Conservation (phyloP, 2,888 invertebrate genomes). For the Pyrrhosoma nymphula region DNA sequence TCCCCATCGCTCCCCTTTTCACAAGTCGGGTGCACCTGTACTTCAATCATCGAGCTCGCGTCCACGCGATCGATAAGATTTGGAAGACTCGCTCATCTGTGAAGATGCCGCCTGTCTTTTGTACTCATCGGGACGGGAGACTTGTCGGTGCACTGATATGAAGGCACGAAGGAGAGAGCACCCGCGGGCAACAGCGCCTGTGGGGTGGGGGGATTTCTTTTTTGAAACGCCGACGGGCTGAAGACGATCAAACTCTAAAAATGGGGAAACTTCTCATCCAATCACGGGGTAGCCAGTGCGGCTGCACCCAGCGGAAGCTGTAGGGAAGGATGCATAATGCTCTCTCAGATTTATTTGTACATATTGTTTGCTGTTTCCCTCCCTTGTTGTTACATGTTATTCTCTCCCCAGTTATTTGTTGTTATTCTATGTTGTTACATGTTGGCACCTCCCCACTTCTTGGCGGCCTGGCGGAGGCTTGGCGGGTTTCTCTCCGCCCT, state of each 20-base stretch:
- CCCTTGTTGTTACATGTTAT: too few relatives aligned
- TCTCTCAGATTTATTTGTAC: too few relatives aligned
- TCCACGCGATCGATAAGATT: background rate
- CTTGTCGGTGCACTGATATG: background rate
- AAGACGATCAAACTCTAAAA: background rate
- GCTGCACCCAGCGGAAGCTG: background rate
- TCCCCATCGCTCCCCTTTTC: background rate
- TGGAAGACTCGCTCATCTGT: background rate
- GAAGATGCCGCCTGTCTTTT: background rate
- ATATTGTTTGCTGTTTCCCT: too few relatives aligned
- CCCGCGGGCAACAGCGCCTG: background rate
- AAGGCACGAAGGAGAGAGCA: background rate
- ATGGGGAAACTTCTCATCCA: background rate
- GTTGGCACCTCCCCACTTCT: too few relatives aligned
- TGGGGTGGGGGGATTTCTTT: background rate
- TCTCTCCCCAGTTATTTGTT: too few relatives aligned
- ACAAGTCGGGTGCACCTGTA: background rate
- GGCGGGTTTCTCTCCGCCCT: too few relatives aligned
- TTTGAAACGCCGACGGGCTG: background rate
- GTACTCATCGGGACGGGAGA: background rate
- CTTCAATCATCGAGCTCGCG: background rate
- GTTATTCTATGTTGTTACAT: too few relatives aligned
- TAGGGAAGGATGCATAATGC: background rate
- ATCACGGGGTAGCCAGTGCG: background rate
- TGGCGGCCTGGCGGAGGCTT: too few relatives aligned